Evolutionary conservation across 2,797 vertebrate species (phyloP).

Genomic region (Cynopterus sphinx): DNA sequence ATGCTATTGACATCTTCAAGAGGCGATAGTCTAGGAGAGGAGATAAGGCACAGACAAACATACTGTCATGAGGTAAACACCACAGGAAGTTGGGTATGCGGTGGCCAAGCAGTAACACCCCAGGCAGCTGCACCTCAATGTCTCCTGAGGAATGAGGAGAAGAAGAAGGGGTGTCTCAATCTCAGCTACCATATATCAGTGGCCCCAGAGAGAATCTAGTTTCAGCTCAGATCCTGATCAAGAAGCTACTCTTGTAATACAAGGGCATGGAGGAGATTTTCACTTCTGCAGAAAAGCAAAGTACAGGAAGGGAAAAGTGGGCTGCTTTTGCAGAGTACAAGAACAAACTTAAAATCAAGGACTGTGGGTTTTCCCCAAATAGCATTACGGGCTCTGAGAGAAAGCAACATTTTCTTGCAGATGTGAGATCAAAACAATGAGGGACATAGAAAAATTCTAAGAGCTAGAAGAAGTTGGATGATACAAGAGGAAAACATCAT

Average conservation of each 20-base stretch:
- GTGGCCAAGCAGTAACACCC: too few relatives aligned
- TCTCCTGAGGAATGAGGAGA: background rate
- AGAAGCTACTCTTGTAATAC: background rate
- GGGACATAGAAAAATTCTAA: background rate
- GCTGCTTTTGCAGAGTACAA: background rate
- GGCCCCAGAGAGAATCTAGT: background rate
- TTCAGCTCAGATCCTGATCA: background rate
- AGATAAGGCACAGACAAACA: background rate
- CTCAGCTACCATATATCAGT: background rate
- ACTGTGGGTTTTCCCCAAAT: background rate
- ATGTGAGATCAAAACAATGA: background rate
- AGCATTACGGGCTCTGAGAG: background rate
- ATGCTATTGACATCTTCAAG: constrained; percentile 45
- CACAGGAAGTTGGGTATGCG: background rate
- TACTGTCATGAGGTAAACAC: background rate
- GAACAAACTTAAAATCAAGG: background rate
- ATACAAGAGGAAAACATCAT: background rate
- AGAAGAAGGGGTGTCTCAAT: background rate
- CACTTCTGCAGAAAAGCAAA: background rate
- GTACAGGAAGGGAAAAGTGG: background rate
- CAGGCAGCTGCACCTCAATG: background rate
- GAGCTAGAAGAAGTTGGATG: background rate
- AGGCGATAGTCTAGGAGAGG: background rate
- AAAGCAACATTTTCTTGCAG: background rate
- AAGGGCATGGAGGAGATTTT: background rate